These are phyloP conservation scores for Melanaphis sacchari DNA, from an alignment of 1,140 invertebrate species.

Conservation along the genomic window DNA sequence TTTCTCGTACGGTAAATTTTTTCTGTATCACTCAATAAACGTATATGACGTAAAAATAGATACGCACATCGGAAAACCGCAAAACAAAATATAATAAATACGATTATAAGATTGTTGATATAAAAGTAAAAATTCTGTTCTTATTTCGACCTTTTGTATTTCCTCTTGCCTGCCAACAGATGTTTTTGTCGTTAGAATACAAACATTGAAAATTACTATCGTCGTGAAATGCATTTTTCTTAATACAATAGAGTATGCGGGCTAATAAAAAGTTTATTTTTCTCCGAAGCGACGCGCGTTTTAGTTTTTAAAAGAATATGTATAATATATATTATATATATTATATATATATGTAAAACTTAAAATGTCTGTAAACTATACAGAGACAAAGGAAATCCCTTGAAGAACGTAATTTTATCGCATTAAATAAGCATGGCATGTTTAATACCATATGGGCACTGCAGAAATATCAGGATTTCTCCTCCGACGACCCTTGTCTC, in stretches of 20 bases:
- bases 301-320: background rate
- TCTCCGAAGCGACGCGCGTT: background rate
- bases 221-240: background rate
- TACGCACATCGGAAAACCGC: background rate
- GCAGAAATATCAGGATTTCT: background rate
- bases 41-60: background rate
- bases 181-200: background rate
- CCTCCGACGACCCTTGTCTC: too few relatives aligned
- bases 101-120: background rate
- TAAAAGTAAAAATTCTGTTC: background rate
- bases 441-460: background rate
- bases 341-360: background rate
- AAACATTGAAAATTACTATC: background rate
- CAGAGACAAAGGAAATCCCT: background rate
- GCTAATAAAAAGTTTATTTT: conserved; percentile 27
- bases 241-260: background rate
- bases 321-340: too few relatives aligned
- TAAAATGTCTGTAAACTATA: background rate
- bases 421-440: background rate
- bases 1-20: background rate
- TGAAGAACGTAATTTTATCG: background rate
- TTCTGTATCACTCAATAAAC: background rate
- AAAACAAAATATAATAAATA: background rate
- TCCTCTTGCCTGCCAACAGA: background rate
- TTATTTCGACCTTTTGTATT: background rate